Base-by-base conservation (phyloP, 2,888 invertebrate species). In the Crocallis elinguaria region DNA sequence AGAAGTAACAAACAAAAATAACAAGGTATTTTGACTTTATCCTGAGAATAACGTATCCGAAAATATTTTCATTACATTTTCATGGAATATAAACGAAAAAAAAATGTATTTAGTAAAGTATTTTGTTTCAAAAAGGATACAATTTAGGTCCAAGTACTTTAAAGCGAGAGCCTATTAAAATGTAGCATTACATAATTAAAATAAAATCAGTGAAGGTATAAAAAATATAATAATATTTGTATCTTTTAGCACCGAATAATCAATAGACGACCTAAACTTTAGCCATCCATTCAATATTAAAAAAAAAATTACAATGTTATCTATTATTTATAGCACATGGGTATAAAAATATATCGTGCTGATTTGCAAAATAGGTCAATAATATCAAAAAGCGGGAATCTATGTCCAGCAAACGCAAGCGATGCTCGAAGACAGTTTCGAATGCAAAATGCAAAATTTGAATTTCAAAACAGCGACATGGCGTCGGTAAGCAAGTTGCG, bases 371-470 rank as follows among this genome's bases (percentile, higher is more conserved):
- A 43, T 50, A 50, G 43, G 51, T 50, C 63, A 45, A n/a, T 55
- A 57, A 75, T 69, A 69, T 67, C 69, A 70, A 77, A 35, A 79
- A 69, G 69, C 69, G 67, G 57, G 60, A 60, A 74, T 66, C 67
- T 69, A 69, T 77, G 81, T 81, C 79, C 81, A 71, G 66, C 65
- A 59, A 77, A 66, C 71, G 65, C 61, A 62, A 67, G 72, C 69
- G 70, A 71, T 74, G 77, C 77, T 79, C 68, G 67, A 70, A 77
- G 82, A 80, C 79, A 83, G 88, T 87, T 86, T 74, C 81, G 71
- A 88, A 89, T 90, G 86, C 85, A 87, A 86, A 90, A 85, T 77
- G 84, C 75, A 73, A 79, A 82, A 89, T 90, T 89, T 88, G 88
- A 89, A 89, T 76, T 89, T 88, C 87, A 89, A 90, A 90, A 86